Base-by-base conservation (phyloP, 2,797 vertebrate genomes). In the Darevskia mixta region DNA sequence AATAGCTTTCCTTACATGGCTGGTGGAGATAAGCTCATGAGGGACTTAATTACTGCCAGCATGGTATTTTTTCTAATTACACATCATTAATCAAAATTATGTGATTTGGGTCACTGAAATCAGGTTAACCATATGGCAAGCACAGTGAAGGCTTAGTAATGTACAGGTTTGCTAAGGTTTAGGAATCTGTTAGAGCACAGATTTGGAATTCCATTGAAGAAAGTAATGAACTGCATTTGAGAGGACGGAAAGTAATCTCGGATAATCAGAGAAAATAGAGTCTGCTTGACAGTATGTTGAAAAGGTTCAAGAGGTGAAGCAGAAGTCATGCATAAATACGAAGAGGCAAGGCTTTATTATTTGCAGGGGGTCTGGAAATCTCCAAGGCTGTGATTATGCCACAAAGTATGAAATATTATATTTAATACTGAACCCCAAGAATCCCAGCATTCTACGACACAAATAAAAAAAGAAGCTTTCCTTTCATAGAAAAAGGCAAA, bases 181-280 rank as follows among this genome's bases (percentile, higher is more conserved):
- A 95, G 89, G 93, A 94, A 94, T 92, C 93, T 95, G 93, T 94
- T 93, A 95, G 90, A 71, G 92, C 92, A 88, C 89, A 94, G 91
- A 92, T 90, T 91, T 94, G 91, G 91, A 94, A 94, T 94, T 93
- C 83, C 89, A 93, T 82, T 94, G 92, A 95, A 95, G 92, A 93
- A 95, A 90, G 91, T 95, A 95, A 96, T 94, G 94, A 95, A 94
- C 90, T 92, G 85, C 38, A 49, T 93, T 95, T 94, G 29, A 29
- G 90, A 85, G 87, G 61, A 92, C 86, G 78, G 91, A 94, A 95
- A 93, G 90, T 94, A 94, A 95, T 94, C 94, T 95, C 90, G 93
- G 93, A 95, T 94, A 95, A 95, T 92, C 89, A 88, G 92, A 87
- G 87, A 90, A 88, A 85, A 92, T 76, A 92, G 82, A 91, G 93